Percentiles rank a stretch among this genome's conserved stretches.
phyloP scores from a whole-genome alignment of 2,113 vertebrate genomes.

The Tachuris rubrigastra region DNA sequence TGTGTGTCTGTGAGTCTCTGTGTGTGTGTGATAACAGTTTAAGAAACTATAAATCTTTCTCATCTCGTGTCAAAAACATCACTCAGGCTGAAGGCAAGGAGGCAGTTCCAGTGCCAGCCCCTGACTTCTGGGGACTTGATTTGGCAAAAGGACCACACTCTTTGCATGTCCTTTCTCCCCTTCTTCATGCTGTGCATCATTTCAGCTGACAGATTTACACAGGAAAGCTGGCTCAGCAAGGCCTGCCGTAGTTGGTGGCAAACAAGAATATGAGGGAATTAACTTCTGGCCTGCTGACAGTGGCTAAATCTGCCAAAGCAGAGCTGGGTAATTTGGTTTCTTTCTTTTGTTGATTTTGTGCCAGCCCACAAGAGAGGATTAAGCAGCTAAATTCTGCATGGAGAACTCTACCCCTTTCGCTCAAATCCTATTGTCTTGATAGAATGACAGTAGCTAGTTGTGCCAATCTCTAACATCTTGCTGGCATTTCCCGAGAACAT shows the following conservation, averaged over 20 bases:
- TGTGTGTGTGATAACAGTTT: neutral
- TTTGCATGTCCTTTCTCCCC: conserved; percentile 69
- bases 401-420: conserved; percentile 79
- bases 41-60: conserved; percentile 53
- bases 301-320: conserved; percentile 87
- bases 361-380: conserved; percentile 92
- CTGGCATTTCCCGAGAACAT: conserved; percentile 75
- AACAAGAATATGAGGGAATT: conserved; percentile 89
- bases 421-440: conserved; percentile 78
- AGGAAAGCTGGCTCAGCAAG: conserved; percentile 73
- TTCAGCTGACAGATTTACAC: conserved; percentile 79
- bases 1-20: too few species aligned
- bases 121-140: conserved; percentile 45
- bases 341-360: conserved; percentile 89
- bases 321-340: conserved; percentile 93
- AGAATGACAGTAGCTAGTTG: conserved; percentile 75
- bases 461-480: conserved; percentile 73
- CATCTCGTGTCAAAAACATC: conserved; percentile 62
- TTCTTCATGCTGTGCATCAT: conserved; percentile 78
- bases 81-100: conserved; percentile 13
- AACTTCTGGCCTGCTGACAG: conserved; percentile 90
- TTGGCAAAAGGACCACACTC: conserved; percentile 69
- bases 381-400: conserved; percentile 85
- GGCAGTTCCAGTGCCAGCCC: neutral
- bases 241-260: conserved; percentile 78